Conservation (phyloP, 2,113 vertebrate species). For the Thymallus thymallus region DNA sequence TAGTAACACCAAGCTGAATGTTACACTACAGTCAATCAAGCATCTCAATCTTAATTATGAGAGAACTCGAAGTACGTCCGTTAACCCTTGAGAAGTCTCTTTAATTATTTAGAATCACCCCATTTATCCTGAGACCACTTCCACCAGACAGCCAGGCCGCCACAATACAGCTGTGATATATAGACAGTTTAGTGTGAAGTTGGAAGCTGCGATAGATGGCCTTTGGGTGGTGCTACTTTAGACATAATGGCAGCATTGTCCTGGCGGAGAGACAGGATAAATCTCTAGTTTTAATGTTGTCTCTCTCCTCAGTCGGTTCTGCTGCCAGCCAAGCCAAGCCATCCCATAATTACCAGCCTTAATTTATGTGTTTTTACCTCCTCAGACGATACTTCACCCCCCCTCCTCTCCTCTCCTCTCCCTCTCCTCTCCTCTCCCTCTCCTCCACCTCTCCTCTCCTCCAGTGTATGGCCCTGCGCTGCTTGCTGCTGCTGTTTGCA, state of each 20-base stretch:
- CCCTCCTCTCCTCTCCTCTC: constrained; percentile 39
- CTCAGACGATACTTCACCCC: constrained; percentile 61
- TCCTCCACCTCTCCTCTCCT: constrained; percentile 6
- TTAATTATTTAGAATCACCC: neutral
- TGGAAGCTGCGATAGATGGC: constrained; percentile 45
- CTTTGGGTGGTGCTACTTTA: constrained; percentile 40
- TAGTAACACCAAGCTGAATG: neutral
- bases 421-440: constrained; percentile 30
- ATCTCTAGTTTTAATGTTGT: constrained; percentile 73
- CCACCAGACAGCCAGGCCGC: too few relatives aligned
- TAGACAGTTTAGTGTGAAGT: constrained; percentile 40
- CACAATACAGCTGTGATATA: constrained; percentile 20
- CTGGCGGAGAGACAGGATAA: constrained; percentile 48
- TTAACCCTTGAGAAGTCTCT: neutral
- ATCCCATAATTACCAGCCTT: constrained; percentile 74
- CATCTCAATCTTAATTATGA: constrained; percentile 2
- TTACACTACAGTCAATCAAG: neutral
- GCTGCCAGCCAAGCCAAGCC: constrained; percentile 65
- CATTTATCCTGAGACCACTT: neutral
- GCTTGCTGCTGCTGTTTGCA: constrained; percentile 66
- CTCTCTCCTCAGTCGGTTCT: constrained; percentile 54
- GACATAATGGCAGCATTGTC: constrained; percentile 58
- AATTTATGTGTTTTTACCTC: constrained; percentile 75
- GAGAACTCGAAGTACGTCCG: neutral
- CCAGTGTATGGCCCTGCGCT: constrained; percentile 25